Base-by-base conservation (phyloP, 2,888 invertebrate species). In the Nomada flava region DNA sequence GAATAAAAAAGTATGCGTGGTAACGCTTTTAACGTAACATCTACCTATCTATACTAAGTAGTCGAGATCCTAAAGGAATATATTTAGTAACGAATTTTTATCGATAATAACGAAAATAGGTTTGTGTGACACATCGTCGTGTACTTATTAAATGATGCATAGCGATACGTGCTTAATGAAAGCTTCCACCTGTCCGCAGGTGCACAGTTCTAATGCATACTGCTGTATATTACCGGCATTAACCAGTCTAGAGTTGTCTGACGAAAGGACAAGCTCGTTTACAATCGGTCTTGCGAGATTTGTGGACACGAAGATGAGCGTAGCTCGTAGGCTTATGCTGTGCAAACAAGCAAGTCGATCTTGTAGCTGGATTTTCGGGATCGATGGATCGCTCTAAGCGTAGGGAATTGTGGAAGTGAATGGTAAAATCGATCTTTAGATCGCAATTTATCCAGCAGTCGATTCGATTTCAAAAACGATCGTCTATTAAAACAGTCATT, bases 281-380 rank as follows among this genome's bases (percentile, higher is more conserved):
- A 60, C 72, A 52, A 79, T 67, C 36, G 84, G 78, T 73, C 72
- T 76, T 78, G 84, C 71, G 81, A 88, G 79, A 84, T 86, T 86
- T 89, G 85, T 88, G 79, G 83, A 85, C 83, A 85, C 75, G 77
- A 89, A 89, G 88, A 87, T 89, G 82, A 89, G 85, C 77, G 67
- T 89, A 88, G 82, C 85, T 87, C 85, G 86, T 84, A 55, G 74
- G 85, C 84, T 89, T 87, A 89, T 82, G 15, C 68, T 68, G 79
- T 85, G 84, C 80, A 89, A 89, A 89, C 88, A 77, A 47, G 82
- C 89, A 83, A 89, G 89, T 88, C 86, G 89, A 89, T 89, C 82
- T 88, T 80, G 68, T 68, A 83, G 89, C 80, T 87, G 83, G 86
- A 88, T 88, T 89, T 85, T 80, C 73, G 76, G 78, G 83, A 88